Evolutionary conservation across 2,888 invertebrate genomes (phyloP).

Genomic region (Andrena praecox): DNA sequence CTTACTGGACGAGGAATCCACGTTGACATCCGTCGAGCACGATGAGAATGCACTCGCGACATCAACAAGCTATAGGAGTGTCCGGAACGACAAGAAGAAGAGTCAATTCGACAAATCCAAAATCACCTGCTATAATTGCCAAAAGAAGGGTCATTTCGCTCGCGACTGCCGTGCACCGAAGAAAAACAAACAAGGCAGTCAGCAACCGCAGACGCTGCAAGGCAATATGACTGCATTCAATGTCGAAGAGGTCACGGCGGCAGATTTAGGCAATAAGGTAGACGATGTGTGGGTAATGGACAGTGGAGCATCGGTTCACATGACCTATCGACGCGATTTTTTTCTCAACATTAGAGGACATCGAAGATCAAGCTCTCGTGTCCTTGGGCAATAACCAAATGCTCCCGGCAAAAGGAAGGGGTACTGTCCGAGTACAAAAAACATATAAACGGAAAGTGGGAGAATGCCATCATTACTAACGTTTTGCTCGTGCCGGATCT

Average conservation of each 20-base stretch:
- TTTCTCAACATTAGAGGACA: background rate
- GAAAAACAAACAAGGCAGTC: background rate
- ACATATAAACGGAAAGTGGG: background rate
- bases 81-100: background rate
- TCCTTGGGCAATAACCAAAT: background rate
- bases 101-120: background rate
- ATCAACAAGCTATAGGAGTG: background rate
- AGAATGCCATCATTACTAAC: conserved; percentile 9
- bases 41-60: background rate
- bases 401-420: background rate
- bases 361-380: background rate
- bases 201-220: background rate
- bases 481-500: background rate
- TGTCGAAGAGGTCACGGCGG: background rate
- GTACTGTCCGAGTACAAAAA: background rate
- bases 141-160: conserved; percentile 8
- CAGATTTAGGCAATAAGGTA: background rate
- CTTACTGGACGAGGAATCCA: conserved; percentile 9
- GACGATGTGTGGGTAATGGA: background rate
- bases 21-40: background rate
- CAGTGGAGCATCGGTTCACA: conserved; percentile 5
- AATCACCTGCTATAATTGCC: conserved; percentile 4
- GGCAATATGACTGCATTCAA: background rate
- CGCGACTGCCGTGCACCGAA: background rate
- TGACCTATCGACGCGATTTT: conserved; percentile 7